Percentiles rank a stretch among this genome's conserved stretches.
Conservation (phyloP, 1,140 invertebrate species). For the Spodoptera frugiperda region DNA sequence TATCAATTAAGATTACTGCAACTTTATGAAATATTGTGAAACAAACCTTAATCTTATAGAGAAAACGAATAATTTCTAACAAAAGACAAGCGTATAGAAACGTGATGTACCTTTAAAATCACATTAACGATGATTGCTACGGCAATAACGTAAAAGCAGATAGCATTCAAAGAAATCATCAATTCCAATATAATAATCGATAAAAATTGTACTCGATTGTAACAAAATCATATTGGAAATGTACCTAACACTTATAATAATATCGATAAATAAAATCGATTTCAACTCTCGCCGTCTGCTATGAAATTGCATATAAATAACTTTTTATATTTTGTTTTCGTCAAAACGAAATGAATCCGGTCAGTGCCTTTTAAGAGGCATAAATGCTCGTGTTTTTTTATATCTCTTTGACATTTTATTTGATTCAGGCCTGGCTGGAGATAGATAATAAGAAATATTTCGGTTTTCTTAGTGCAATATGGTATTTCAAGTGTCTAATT, state of each 20-base stretch:
- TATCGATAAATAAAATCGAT: slow-evolving; percentile 3
- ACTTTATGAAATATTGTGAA: too few species aligned
- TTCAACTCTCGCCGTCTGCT: not conserved
- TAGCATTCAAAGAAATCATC: slow-evolving; percentile 10
- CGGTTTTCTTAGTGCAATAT: too few species aligned
- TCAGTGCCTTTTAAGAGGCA: not conserved
- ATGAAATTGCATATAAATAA: not conserved
- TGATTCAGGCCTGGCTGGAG: not conserved
- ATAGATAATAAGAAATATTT: too few species aligned
- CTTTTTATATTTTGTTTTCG: not conserved
- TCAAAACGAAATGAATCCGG: not conserved
- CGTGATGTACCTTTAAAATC: not conserved
- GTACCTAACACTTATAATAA: not conserved
- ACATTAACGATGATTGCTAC: slow-evolving; percentile 2
- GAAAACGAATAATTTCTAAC: too few species aligned
- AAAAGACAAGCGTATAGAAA: not conserved
- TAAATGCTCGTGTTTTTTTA: not conserved
- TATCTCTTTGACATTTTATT: not conserved
- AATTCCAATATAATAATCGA: slow-evolving; percentile 22
- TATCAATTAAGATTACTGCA: too few species aligned
- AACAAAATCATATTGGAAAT: slow-evolving; percentile 27
- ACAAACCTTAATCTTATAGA: too few species aligned
- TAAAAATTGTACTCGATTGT: slow-evolving; percentile 1
- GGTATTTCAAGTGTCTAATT: too few species aligned
- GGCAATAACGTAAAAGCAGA: slow-evolving; percentile 1